Conservation (phyloP, 1,140 invertebrate species). For the Gonatopus flavifemur region DNA sequence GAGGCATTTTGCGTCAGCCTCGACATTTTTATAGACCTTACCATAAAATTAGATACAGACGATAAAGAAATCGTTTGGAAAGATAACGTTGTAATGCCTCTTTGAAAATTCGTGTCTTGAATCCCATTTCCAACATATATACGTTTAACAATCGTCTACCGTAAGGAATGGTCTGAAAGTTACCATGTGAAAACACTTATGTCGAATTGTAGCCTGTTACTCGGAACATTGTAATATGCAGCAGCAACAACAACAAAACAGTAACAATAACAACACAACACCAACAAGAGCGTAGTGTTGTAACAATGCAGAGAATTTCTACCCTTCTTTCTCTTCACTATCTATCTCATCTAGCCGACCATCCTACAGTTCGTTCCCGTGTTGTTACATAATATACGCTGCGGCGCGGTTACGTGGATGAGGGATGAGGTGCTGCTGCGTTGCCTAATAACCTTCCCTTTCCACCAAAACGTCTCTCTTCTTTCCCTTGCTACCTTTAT, state of each 20-base stretch:
- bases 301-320: slow-evolving; percentile 13
- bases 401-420: slow-evolving; percentile 54
- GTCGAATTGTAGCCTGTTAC: slow-evolving; percentile 34
- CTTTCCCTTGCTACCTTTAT: slow-evolving; percentile 6
- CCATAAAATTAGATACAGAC: slow-evolving; percentile 40
- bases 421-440: slow-evolving; percentile 56
- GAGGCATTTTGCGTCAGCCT: slow-evolving; percentile 28
- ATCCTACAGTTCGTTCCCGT: slow-evolving; percentile 51
- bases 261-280: slow-evolving; percentile 21
- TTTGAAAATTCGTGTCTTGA: neutral
- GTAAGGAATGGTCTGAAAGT: slow-evolving; percentile 14
- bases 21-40: slow-evolving; percentile 43
- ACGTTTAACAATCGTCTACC: slow-evolving; percentile 14
- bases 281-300: slow-evolving; percentile 22
- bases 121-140: slow-evolving; percentile 13
- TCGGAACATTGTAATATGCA: slow-evolving; percentile 37
- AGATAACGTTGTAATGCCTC: neutral
- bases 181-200: slow-evolving; percentile 38
- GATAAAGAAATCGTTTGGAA: slow-evolving; percentile 16
- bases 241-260: slow-evolving; percentile 14
- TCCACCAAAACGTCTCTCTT: slow-evolving; percentile 28
- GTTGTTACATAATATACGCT: slow-evolving; percentile 60
- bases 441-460: slow-evolving; percentile 55
- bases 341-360: slow-evolving; percentile 18
- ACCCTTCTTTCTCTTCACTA: slow-evolving; percentile 7